Evolutionary conservation across 2,113 vertebrate species (phyloP), one percentile per base, ranked within the genome.

Genomic region (Scomber colias): DNA sequence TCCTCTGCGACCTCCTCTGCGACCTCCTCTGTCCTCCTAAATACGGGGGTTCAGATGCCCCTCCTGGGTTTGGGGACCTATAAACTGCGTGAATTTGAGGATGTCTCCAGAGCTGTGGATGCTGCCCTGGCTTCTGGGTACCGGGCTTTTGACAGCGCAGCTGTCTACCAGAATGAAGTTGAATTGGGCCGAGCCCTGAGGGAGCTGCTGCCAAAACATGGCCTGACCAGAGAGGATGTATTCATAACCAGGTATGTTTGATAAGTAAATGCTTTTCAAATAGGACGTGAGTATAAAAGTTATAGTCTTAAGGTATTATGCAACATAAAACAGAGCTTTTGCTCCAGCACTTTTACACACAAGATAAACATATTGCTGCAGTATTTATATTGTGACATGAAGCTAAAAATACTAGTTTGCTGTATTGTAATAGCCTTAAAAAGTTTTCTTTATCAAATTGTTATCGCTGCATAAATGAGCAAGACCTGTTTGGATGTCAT

Each of bases 1-100:
- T 35, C 71, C 69, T 70, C 77, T 27, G 24, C 24, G 3, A 27
- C 75, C 3, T 35, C 71, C 69, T 70, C 77, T 27, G 24, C 24
- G 3, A 27, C 24, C 24, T 27, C 24, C 24, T 27, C 24, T 6
- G 90, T 96, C n/a, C 61, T 66, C 31, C 89, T 96, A 3, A 96
- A 94, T 68, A 95, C 89, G 0, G 95, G 94, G 10, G 74, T 80
- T 12, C 87, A 61, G 17, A 96, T 97, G 95, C 96, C 96, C 0
- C 82, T 96, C 16, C 53, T 96, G 79, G 96, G 96, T 19, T 67
- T 96, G 60, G 96, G 96, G 56, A 97, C 95, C 14, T 96, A 93
- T 78, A 94, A 92, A 61, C 59, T 97, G 76, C 17, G 54, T 0
- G 93, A 86, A 8, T 4, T 76, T 45, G 92, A 95, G 56, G 79